phyloP scores from a whole-genome alignment of 2,888 invertebrate species.

The Phortica okadai region DNA sequence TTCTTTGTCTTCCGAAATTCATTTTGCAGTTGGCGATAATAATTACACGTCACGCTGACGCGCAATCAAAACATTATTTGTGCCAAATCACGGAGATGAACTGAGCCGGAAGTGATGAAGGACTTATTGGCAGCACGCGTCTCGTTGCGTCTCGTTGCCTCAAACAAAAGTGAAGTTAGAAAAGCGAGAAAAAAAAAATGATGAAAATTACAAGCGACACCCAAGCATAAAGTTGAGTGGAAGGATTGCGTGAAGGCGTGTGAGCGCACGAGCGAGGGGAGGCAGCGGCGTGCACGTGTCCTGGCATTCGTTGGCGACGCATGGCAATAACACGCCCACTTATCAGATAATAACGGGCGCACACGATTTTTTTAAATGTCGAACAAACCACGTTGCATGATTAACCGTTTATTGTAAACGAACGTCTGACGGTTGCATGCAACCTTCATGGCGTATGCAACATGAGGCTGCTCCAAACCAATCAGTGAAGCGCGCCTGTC shows the following conservation, averaged over 20 bases:
- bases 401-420: conserved; percentile 45
- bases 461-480: conserved; percentile 37
- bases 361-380: conserved; percentile 41
- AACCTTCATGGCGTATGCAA: conserved; percentile 7
- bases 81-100: conserved; percentile 73
- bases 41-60: conserved; percentile 74
- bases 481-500: conserved; percentile 36
- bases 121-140: conserved; percentile 75
- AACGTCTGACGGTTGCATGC: conserved; percentile 8
- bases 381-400: conserved; percentile 48
- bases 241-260: conserved; percentile 33
- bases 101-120: conserved; percentile 75
- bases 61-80: conserved; percentile 74
- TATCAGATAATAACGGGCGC: conserved; percentile 41
- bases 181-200: not conserved
- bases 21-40: conserved; percentile 55
- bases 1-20: not conserved
- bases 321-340: conserved; percentile 56
- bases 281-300: conserved; percentile 66
- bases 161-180: too few species aligned
- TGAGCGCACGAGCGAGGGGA: conserved; percentile 53
- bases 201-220: conserved; percentile 18
- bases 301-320: not conserved
- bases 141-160: conserved; percentile 12
- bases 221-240: conserved; percentile 32